Percentiles rank a stretch among this genome's conserved stretches.
These are phyloP conservation scores for Drosophila seguyi DNA, from an alignment of 1,140 invertebrate species.

Conservation along the genomic window DNA sequence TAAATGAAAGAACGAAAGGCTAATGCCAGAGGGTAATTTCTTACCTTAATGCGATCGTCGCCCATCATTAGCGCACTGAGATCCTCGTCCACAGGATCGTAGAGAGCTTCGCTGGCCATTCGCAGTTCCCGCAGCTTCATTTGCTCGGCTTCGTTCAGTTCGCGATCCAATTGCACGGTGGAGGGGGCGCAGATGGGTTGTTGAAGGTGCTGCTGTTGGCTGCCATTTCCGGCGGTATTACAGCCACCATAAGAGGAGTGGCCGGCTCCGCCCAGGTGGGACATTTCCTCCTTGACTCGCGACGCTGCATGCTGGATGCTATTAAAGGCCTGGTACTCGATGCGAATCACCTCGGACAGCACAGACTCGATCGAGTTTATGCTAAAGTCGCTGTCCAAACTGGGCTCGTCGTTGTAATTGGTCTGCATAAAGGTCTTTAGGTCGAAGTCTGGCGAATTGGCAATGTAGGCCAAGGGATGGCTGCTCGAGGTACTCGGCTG, in stretches of 20 bases:
- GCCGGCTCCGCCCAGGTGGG: constrained; percentile 31
- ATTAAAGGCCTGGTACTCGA: constrained; percentile 89
- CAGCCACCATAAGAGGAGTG: constrained; percentile 18
- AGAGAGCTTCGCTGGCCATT: constrained; percentile 92
- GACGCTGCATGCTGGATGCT: constrained; percentile 74
- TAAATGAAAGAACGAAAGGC: constrained; percentile 33
- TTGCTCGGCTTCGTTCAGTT: constrained; percentile 92
- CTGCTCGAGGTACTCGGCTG: constrained; percentile 69
- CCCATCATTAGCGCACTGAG: constrained; percentile 89
- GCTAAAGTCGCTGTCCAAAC: constrained; percentile 59
- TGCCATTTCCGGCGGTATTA: constrained; percentile 18
- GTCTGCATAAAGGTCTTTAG: constrained; percentile 65
- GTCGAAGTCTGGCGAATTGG: constrained; percentile 69
- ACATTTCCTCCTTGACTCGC: constrained; percentile 71
- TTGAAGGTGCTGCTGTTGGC: constrained; percentile 54
- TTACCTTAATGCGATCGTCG: constrained; percentile 88
- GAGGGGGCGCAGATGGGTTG: constrained; percentile 70
- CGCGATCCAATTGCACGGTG: constrained; percentile 86
- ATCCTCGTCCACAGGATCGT: constrained; percentile 93
- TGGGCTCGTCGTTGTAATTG: constrained; percentile 61
- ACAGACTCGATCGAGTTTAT: constrained; percentile 92
- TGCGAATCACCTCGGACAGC: constrained; percentile 92
- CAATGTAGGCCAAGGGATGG: constrained; percentile 53
- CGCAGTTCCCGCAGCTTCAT: constrained; percentile 93
- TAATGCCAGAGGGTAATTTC: constrained; percentile 15